Base-by-base conservation (phyloP, 2,888 invertebrate species). In the Caenorhabditis sp. region DNA sequence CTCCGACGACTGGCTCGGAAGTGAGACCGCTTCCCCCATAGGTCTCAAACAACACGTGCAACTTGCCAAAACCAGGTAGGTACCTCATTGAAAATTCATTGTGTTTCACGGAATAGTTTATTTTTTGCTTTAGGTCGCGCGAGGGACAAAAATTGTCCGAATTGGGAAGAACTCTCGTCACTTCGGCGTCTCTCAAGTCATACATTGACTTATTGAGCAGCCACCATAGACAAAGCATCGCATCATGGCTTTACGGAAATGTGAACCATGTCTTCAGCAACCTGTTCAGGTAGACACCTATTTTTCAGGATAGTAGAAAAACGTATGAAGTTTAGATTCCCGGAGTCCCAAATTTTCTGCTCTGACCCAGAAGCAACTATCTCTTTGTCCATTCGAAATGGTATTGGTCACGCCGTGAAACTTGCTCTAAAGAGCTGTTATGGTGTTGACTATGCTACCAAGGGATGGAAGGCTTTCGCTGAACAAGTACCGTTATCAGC, bases 121-220 rank as follows among this genome's bases (percentile, higher is more conserved):
- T 6, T 2, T 58, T 44, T 2, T 47, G 5, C 3, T 68, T 69
- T 47, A 85, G 86, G 55, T 84, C 83, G 5, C 51, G 86, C 8
- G 83, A 85, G 32, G 80, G 79, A n/a, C 88, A 88, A 40, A 81
- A 85, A 28, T 64, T 90, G 22, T 85, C 86, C 26, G 89, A 90
- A 28, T 82, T 89, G 44, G 87, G 88, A 11, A 79, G 89, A 37
- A 87, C 85, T 28, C 77, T 90, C 32, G 85, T 90, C 32, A 90
- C 90, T 1, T 85, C 87, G 0, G 82, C 87, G 1, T 86, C 86
- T n/a, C 80, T 87, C 22, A 87, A 87, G 58, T 85, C 87, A 8
- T 90, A 90, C 85, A 87, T 89, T 50, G 88, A 88, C 53, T 82
- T 90, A 37, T 77, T 90, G 53, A 85, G 83, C 40, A 85, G 80